Conservation (phyloP, 2,113 vertebrate species). For the Tamias sibiricus region DNA sequence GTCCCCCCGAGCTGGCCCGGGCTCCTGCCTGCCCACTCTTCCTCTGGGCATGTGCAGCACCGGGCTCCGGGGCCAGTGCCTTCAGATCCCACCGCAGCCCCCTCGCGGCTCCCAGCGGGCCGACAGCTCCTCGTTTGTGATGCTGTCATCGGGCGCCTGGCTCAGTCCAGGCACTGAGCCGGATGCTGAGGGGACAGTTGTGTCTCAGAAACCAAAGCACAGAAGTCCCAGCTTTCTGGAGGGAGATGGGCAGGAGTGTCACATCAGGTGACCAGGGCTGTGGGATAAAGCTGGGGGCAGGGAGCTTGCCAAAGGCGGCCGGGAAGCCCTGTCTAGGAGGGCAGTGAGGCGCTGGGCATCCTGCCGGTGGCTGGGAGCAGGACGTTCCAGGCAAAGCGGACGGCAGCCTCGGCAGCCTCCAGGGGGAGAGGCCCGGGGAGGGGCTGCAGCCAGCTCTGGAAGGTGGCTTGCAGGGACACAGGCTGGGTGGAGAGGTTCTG, state of each 20-base stretch:
- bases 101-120: background rate
- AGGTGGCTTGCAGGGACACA: background rate
- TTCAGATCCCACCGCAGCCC: too few relatives aligned
- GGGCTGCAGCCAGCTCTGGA: accelerated
- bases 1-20: background rate
- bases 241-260: accelerated
- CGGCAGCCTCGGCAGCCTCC: background rate
- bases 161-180: background rate
- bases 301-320: accelerated
- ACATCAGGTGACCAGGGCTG: accelerated
- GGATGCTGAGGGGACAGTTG: background rate
- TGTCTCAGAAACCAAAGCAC: accelerated
- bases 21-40: too few relatives aligned
- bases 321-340: background rate
- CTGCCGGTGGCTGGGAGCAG: accelerated
- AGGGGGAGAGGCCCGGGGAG: background rate
- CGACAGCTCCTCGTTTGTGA: background rate
- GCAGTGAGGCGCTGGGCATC: accelerated
- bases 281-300: background rate
- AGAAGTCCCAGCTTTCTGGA: background rate
- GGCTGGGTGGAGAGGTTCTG: too few relatives aligned
- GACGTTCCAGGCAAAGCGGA: accelerated
- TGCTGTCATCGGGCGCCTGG: background rate
- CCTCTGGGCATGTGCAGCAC: background rate
- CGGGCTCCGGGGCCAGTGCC: too few relatives aligned